Conservation (phyloP, 2,888 invertebrate species). For the Cetonia aurata region DNA sequence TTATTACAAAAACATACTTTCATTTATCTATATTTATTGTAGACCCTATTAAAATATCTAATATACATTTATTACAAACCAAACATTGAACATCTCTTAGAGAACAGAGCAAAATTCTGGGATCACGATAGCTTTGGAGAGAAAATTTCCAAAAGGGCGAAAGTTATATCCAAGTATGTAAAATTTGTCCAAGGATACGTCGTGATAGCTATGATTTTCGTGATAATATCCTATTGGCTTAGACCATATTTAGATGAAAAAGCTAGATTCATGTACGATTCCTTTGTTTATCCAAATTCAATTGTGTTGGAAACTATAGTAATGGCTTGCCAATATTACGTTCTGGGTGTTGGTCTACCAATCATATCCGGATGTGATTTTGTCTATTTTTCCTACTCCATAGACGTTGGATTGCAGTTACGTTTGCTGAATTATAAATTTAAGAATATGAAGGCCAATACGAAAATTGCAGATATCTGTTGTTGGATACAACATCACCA, state of each 20-base stretch:
- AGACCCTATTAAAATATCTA: slow-evolving; percentile 36
- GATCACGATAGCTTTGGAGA: not conserved
- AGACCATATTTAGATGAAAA: slow-evolving; percentile 24
- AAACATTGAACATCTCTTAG: slow-evolving; percentile 9
- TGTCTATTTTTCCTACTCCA: slow-evolving; percentile 17
- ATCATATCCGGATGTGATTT: slow-evolving; percentile 31
- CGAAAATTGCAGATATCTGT: not conserved
- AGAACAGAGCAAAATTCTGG: slow-evolving; percentile 29
- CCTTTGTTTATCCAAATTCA: slow-evolving; percentile 13
- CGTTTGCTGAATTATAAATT: slow-evolving; percentile 19
- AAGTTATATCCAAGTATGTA: slow-evolving; percentile 14
- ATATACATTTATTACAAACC: slow-evolving; percentile 30
- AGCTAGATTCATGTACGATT: slow-evolving; percentile 21
- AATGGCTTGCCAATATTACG: slow-evolving; percentile 28
- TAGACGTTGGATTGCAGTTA: slow-evolving; percentile 17
- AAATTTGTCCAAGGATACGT: slow-evolving; percentile 24
- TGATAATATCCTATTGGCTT: slow-evolving; percentile 22
- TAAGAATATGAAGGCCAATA: not conserved
- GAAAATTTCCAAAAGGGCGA: not conserved
- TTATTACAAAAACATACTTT: no score
- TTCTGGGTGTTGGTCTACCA: slow-evolving; percentile 8
- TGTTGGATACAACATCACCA: slow-evolving; percentile 22
- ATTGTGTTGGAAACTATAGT: slow-evolving; percentile 30
- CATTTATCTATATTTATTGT: not conserved
- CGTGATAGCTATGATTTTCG: slow-evolving; percentile 2